Evolutionary conservation across 2,113 vertebrate genomes (phyloP).

Genomic region (Pardalotus punctatus): DNA sequence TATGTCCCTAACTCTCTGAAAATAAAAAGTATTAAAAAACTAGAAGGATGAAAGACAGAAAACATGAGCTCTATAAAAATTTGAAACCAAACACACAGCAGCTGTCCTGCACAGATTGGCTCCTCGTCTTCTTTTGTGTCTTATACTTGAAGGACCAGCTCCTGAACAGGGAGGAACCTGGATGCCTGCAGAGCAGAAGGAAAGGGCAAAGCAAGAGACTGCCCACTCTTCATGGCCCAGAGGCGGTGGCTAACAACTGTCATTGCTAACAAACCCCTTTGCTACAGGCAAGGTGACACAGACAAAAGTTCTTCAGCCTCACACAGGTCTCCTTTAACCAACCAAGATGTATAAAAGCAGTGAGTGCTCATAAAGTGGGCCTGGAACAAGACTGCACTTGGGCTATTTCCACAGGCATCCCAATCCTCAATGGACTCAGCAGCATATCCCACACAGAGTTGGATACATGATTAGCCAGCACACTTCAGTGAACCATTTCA

Average conservation of each 20-base stretch:
- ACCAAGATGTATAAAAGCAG: rapidly evolving
- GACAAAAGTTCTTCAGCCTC: background rate
- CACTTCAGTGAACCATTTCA: background rate
- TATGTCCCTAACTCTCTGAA: background rate
- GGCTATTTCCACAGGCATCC: background rate
- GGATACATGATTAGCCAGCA: background rate
- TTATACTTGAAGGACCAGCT: background rate
- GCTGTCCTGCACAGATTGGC: background rate
- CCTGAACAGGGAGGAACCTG: background rate
- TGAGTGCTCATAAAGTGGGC: rapidly evolving
- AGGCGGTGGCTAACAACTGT: rapidly evolving
- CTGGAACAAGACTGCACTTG: background rate
- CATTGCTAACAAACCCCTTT: background rate
- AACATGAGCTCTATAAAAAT: background rate
- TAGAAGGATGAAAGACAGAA: background rate
- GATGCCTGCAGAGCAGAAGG: background rate
- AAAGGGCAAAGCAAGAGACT: background rate
- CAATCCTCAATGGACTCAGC: background rate
- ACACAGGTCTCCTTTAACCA: background rate
- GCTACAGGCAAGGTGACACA: background rate
- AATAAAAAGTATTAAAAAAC: background rate
- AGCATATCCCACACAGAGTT: rapidly evolving
- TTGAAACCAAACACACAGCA: background rate
- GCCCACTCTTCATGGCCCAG: background rate
- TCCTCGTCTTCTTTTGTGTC: background rate